Evolutionary conservation across 1,140 invertebrate genomes (phyloP).

Genomic region (Listronotus bonariensis): DNA sequence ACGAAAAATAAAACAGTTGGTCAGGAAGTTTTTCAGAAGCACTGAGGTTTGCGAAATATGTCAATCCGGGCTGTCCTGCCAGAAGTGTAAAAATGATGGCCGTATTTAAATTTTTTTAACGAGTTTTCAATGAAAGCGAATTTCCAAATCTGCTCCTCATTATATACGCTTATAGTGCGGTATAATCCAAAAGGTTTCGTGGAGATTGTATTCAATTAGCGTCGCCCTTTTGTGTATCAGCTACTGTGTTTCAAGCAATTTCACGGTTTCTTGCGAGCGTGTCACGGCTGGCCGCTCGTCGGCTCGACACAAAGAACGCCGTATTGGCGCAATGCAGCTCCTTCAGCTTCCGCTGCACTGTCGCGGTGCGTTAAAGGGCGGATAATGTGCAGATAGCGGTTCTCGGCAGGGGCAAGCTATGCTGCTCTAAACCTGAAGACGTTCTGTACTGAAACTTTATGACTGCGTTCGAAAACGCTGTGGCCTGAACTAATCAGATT

Average conservation of each 20-base stretch:
- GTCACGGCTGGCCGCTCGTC: slow-evolving; percentile 54
- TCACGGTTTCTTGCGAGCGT: slow-evolving; percentile 48
- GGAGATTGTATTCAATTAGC: slow-evolving; percentile 54
- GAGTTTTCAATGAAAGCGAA: neutral
- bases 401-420: slow-evolving; percentile 10
- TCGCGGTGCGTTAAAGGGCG: slow-evolving; percentile 57
- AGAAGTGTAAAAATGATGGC: too few relatives aligned
- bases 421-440: slow-evolving; percentile 3
- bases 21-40: too few relatives aligned
- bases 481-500: too few relatives aligned
- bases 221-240: slow-evolving; percentile 52
- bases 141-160: slow-evolving; percentile 19
- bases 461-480: too few relatives aligned
- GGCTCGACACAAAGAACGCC: slow-evolving; percentile 52
- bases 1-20: too few relatives aligned
- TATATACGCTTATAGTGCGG: slow-evolving; percentile 29
- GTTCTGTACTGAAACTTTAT: too few relatives aligned
- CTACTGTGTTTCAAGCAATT: slow-evolving; percentile 54
- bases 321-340: slow-evolving; percentile 56
- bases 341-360: slow-evolving; percentile 55
- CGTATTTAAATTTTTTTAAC: too few relatives aligned
- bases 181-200: slow-evolving; percentile 20
- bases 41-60: too few relatives aligned
- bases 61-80: too few relatives aligned
- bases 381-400: slow-evolving; percentile 50